phyloP scores from a whole-genome alignment of 2,797 vertebrate genomes.

The Gadopsis bispinosus region DNA sequence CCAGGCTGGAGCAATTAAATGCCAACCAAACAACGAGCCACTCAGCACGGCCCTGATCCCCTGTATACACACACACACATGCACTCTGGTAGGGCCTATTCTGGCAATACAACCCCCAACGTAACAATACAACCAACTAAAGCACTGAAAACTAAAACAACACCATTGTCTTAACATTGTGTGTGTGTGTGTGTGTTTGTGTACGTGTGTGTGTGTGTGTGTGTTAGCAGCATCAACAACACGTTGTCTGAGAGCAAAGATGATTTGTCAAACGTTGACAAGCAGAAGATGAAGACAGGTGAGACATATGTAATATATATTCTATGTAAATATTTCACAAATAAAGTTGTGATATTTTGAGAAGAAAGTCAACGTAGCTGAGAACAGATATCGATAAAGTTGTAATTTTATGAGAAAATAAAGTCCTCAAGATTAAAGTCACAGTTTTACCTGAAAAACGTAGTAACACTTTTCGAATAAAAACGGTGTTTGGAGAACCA shows the following conservation, averaged over 20 bases:
- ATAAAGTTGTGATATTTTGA: too few relatives aligned
- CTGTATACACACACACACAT: conserved; percentile 46
- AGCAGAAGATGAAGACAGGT: background rate
- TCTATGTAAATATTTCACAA: too few relatives aligned
- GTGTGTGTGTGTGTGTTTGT: conserved; percentile 16
- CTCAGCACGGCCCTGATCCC: conserved; percentile 65
- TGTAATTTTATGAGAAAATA: background rate
- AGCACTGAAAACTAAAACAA: conserved; percentile 70
- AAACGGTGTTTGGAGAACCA: background rate
- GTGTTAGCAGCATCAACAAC: background rate
- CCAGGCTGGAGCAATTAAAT: conserved; percentile 78
- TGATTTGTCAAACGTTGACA: conserved; percentile 29
- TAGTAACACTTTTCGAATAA: background rate
- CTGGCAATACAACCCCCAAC: conserved; percentile 23
- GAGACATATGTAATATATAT: too few relatives aligned
- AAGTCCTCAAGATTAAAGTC: background rate
- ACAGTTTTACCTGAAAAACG: background rate
- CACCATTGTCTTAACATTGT: conserved; percentile 44
- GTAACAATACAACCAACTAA: too few relatives aligned
- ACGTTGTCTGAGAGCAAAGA: background rate
- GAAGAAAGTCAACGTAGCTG: too few relatives aligned
- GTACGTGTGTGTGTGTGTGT: conserved; percentile 1
- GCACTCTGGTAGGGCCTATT: background rate
- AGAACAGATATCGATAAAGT: too few relatives aligned
- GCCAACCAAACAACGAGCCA: conserved; percentile 75